Percentiles rank a stretch among this genome's conserved stretches.
These are phyloP conservation scores for Carcina quercana DNA, from an alignment of 2,888 invertebrate species.

Conservation along the genomic window DNA sequence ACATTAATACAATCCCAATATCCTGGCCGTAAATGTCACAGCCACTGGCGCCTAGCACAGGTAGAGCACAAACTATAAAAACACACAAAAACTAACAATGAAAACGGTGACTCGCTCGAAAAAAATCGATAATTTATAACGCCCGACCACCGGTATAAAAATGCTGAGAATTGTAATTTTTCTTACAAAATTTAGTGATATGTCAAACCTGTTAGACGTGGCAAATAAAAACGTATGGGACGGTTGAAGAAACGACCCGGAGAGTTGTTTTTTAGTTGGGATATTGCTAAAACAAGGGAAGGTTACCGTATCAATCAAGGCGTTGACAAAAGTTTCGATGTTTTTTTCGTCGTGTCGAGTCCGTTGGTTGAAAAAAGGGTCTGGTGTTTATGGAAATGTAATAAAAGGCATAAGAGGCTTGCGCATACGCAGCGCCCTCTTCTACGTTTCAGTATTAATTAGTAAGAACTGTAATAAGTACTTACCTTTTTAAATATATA, in stretches of 20 bases:
- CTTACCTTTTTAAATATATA: too few relatives aligned
- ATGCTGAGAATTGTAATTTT: conserved; percentile 65
- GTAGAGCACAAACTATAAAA: conserved; percentile 54
- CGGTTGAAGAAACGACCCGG: conserved; percentile 43
- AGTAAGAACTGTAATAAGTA: too few relatives aligned
- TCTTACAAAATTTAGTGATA: conserved; percentile 72
- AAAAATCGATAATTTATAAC: conserved; percentile 65
- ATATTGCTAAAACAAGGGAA: conserved; percentile 73
- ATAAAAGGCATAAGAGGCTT: conserved; percentile 43
- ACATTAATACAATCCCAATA: conserved; percentile 69
- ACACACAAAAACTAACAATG: conserved; percentile 63
- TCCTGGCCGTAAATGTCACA: conserved; percentile 69
- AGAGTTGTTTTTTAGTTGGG: conserved; percentile 54
- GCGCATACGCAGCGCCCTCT: conserved; percentile 31
- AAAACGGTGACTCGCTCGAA: conserved; percentile 45
- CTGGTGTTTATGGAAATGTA: conserved; percentile 63
- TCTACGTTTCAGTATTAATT: too few relatives aligned
- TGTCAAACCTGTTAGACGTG: conserved; percentile 68
- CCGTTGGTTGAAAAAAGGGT: conserved; percentile 60
- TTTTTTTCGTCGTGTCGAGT: conserved; percentile 47
- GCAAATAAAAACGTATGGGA: conserved; percentile 68
- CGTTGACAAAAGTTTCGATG: conserved; percentile 66
- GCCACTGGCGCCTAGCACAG: conserved; percentile 71
- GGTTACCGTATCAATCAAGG: conserved; percentile 71
- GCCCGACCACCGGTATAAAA: conserved; percentile 62